phyloP scores from a whole-genome alignment of 1,140 invertebrate genomes.

The Lepidurus arcticus region DNA sequence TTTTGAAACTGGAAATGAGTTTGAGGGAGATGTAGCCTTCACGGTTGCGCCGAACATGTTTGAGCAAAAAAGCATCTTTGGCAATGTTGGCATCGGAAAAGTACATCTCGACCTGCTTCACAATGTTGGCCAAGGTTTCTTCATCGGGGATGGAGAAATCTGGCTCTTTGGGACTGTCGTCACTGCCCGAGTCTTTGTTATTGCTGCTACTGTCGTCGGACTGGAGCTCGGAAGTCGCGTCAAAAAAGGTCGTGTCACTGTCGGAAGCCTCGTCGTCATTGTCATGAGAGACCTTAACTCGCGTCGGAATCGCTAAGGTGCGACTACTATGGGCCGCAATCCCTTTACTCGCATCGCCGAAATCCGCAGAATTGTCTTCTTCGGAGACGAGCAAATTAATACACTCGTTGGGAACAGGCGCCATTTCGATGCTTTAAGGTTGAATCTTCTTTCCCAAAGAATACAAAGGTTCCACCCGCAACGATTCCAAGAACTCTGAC shows the following conservation, averaged over 20 bases:
- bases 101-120: constrained; percentile 83
- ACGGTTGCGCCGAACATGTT: constrained; percentile 88
- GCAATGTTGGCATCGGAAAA: constrained; percentile 91
- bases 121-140: constrained; percentile 49
- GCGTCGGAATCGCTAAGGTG: neutral
- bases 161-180: constrained; percentile 36
- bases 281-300: neutral
- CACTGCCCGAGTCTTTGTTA: constrained; percentile 30
- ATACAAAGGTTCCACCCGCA: neutral
- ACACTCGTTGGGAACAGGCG: constrained; percentile 33
- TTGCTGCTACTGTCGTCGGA: constrained; percentile 30
- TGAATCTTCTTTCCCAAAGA: neutral
- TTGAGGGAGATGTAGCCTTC: constrained; percentile 92
- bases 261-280: neutral
- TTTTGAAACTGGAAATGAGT: constrained; percentile 85
- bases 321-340: neutral
- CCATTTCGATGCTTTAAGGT: constrained; percentile 3
- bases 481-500: no score
- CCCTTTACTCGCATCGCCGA: neutral
- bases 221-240: constrained; percentile 32
- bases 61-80: constrained; percentile 89
- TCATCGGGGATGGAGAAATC: constrained; percentile 39
- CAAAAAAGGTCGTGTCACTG: constrained; percentile 26
- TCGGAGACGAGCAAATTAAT: constrained; percentile 25
- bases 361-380: neutral